Evolutionary conservation across 2,113 vertebrate species (phyloP), one percentile per base, ranked within the genome.

Genomic region (Pseudorectes ferrugineus): DNA sequence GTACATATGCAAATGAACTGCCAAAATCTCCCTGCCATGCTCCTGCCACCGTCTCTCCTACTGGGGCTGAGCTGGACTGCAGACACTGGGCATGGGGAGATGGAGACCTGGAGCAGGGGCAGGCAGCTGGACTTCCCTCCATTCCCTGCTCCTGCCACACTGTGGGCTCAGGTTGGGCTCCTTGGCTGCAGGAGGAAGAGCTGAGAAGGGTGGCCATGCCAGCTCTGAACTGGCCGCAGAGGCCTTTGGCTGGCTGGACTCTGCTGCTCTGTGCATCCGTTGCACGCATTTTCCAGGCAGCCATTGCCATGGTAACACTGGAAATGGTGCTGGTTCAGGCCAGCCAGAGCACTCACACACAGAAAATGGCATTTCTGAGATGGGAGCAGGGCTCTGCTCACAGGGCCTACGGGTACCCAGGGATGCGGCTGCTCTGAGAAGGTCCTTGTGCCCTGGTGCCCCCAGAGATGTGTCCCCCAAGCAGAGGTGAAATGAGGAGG

Each of bases 261-360:
- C 75, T 35, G 81, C 85, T 12, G 10, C 54, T 61, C 3, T 12
- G 25, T 11, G 31, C 61, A 63, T 51, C 74, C 65, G 29, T 3
- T 36, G 61, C 68, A 21, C 0, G 0, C 11, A 2, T 72, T 63
- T 55, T 5, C 10, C 36, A 89, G 81, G 52, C 74, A 73, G 48
- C 52, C 58, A 72, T 96, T 2, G 2, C 95, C 96, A 96, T 94
- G 95, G 96, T 17, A 96, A 96, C 90, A 0, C 76, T 88, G 75
- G 43, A 78, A 82, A 89, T 88, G 85, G 62, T 55, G 93, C 78
- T 40, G 74, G 9, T 57, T 93, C 36, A 19, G 90, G 75, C 45
- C 82, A 29, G 65, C 33, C 35, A 72, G 81, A 82, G 88, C 62
- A 9, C 35, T 79, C 89, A 8, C 12, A 52, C 0, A 4, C 72